phyloP scores from a whole-genome alignment of 2,797 vertebrate species.

The Coracias cyanogaster region DNA sequence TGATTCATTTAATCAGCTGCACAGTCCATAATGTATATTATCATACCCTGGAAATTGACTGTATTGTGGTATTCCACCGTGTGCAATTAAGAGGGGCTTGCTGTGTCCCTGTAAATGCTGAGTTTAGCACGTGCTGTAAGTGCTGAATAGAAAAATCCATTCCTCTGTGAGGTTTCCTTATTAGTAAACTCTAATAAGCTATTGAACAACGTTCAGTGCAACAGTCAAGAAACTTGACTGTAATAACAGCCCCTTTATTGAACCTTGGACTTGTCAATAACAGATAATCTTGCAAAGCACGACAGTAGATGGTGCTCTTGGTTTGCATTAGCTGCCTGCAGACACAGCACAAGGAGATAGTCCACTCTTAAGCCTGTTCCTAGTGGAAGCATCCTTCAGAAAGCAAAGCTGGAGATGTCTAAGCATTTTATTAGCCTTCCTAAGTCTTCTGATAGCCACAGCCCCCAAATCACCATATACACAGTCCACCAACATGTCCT shows the following conservation, averaged over 20 bases:
- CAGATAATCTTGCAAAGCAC: fast-evolving
- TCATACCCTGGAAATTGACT: not conserved
- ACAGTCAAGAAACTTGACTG: not conserved
- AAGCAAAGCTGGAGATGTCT: not conserved
- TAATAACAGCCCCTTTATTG: not conserved
- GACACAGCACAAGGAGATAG: fast-evolving
- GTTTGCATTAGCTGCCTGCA: not conserved
- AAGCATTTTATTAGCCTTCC: fast-evolving
- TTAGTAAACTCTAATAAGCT: slow-evolving; percentile 20
- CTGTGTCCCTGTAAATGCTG: not conserved
- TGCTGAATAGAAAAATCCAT: slow-evolving; percentile 24
- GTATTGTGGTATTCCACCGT: not conserved
- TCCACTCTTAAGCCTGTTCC: not conserved
- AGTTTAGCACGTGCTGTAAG: fast-evolving
- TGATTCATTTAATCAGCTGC: not conserved
- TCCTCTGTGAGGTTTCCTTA: not conserved
- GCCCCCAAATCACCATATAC: fast-evolving
- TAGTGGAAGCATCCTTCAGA: not conserved
- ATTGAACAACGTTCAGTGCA: not conserved
- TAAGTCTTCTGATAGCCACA: not conserved
- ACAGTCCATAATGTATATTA: not conserved
- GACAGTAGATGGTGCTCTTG: slow-evolving; percentile 67
- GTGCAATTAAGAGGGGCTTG: fast-evolving
- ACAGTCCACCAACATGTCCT: fast-evolving
- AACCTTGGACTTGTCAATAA: not conserved